These are phyloP conservation scores for Nothura maculosa DNA, from an alignment of 2,797 vertebrate species.

Conservation along the genomic window DNA sequence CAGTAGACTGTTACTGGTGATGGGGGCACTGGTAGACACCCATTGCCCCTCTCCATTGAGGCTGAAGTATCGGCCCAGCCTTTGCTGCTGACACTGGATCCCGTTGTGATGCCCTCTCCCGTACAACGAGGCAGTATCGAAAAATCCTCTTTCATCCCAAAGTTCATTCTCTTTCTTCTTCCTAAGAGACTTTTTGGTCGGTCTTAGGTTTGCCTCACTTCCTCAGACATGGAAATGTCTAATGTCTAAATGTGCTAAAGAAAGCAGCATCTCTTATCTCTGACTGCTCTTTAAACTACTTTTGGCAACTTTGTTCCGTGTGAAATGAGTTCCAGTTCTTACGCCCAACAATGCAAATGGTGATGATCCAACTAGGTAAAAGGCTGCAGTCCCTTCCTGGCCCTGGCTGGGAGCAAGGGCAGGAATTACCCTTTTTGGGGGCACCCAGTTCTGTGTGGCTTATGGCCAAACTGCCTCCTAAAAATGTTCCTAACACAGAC, in stretches of 20 bases:
- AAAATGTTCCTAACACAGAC: fast-evolving
- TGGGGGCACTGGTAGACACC: no score
- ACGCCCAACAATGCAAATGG: neutral
- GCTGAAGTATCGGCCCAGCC: no score
- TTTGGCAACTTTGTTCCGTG: neutral
- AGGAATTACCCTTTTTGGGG: neutral
- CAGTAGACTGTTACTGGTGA: no score
- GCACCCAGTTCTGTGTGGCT: fast-evolving
- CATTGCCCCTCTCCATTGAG: no score
- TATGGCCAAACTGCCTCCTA: neutral
- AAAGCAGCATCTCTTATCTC: neutral
- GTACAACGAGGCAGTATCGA: no score
- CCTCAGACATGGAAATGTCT: slow-evolving; percentile 25
- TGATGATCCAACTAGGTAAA: neutral
- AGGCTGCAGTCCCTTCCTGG: fast-evolving
- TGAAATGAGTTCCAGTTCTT: neutral
- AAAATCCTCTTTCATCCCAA: neutral
- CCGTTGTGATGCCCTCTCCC: neutral
- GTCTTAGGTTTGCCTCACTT: slow-evolving; percentile 25
- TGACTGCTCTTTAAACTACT: neutral
- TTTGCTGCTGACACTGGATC: neutral
- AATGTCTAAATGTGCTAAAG: neutral
- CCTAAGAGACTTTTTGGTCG: neutral
- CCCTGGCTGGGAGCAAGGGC: neutral
- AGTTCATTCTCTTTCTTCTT: neutral